A percentile compares a stretch with the other conserved stretches of the same genome.
phyloP scores from a whole-genome alignment of 1,140 invertebrate species.

The Probaryconus sp. region DNA sequence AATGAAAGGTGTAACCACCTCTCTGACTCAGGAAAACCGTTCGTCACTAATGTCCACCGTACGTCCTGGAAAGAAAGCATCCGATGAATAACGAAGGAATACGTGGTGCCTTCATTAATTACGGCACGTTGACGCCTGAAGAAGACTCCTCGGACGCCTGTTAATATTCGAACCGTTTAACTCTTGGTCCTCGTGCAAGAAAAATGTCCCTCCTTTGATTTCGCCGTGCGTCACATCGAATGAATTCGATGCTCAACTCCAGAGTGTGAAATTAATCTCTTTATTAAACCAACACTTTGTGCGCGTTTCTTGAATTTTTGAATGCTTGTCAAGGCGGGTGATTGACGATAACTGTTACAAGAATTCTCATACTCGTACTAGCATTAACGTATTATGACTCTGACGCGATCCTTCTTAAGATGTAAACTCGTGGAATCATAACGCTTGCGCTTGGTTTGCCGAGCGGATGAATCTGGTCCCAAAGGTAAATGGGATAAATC shows the following conservation, averaged over 20 bases:
- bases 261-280: slow-evolving; percentile 40
- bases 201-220: slow-evolving; percentile 43
- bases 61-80: slow-evolving; percentile 60
- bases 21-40: slow-evolving; percentile 59
- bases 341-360: slow-evolving; percentile 35
- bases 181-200: slow-evolving; percentile 30
- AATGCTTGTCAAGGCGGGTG: slow-evolving; percentile 38
- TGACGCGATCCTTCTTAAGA: slow-evolving; percentile 65
- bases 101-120: slow-evolving; percentile 61
- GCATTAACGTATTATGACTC: slow-evolving; percentile 2
- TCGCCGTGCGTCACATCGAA: slow-evolving; percentile 23
- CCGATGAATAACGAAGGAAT: slow-evolving; percentile 67
- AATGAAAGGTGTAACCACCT: slow-evolving; percentile 62
- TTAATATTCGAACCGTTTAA: slow-evolving; percentile 45
- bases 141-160: slow-evolving; percentile 36
- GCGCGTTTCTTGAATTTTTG: slow-evolving; percentile 30
- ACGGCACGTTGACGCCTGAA: slow-evolving; percentile 54
- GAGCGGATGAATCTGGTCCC: slow-evolving; percentile 67
- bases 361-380: not conserved
- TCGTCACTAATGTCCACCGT: slow-evolving; percentile 59
- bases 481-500: slow-evolving; percentile 73
- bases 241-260: slow-evolving; percentile 34
- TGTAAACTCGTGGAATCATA: slow-evolving; percentile 66
- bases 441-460: slow-evolving; percentile 67
- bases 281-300: slow-evolving; percentile 44